These are phyloP conservation scores for Anadara kagoshimensis DNA, from an alignment of 1,140 invertebrate species.

Conservation along the genomic window DNA sequence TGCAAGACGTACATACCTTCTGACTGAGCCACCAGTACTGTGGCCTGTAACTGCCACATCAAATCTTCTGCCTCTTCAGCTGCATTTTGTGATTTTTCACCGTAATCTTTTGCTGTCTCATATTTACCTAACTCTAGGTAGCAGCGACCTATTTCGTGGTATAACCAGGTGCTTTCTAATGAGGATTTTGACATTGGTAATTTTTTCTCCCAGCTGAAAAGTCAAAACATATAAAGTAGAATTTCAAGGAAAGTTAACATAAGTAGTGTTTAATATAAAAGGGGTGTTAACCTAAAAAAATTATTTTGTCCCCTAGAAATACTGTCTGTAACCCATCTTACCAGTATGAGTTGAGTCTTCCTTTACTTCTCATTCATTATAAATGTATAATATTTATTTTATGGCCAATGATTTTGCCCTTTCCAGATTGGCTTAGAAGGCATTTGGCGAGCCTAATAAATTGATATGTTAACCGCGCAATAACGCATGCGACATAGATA, in stretches of 20 bases:
- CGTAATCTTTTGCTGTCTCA: constrained; percentile 63
- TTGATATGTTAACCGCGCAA: too few species aligned
- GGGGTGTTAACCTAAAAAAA: too few species aligned
- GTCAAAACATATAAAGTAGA: not conserved
- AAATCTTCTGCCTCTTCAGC: constrained; percentile 65
- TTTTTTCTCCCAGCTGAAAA: constrained; percentile 66
- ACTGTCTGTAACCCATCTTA: too few species aligned
- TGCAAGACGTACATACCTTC: constrained; percentile 56
- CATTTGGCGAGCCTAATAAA: too few species aligned
- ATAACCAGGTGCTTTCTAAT: constrained; percentile 71
- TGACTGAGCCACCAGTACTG: constrained; percentile 68
- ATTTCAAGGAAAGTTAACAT: not conserved
- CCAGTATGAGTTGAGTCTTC: too few species aligned
- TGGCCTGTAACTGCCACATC: constrained; percentile 72
- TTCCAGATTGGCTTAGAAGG: too few species aligned
- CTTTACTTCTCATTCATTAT: too few species aligned
- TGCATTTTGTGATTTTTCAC: constrained; percentile 62
- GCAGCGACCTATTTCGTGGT: constrained; percentile 72
- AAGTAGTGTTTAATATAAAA: too few species aligned
- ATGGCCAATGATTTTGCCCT: too few species aligned
- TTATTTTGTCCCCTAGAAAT: too few species aligned
- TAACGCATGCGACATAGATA: too few species aligned
- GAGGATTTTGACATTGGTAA: constrained; percentile 62
- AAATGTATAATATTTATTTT: too few species aligned
- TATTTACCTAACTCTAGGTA: constrained; percentile 66